These are phyloP conservation scores for Benitochromis conjunctus DNA, from an alignment of 2,113 vertebrate genomes.

Conservation along the genomic window DNA sequence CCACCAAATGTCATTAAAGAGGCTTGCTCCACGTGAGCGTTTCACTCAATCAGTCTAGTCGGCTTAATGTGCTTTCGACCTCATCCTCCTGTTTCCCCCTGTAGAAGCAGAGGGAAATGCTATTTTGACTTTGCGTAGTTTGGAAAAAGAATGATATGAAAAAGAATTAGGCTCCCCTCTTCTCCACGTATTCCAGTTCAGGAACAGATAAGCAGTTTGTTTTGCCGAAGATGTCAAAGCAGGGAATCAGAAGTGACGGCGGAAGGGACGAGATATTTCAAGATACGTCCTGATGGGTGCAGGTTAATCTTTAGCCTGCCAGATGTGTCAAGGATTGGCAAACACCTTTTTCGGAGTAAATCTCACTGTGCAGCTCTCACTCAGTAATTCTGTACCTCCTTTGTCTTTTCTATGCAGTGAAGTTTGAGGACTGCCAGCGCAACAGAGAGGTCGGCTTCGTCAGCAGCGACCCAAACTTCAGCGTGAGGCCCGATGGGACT, in stretches of 20 bases:
- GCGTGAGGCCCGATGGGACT: conserved; percentile 80
- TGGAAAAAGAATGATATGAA: conserved; percentile 30
- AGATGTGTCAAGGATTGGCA: conserved; percentile 56
- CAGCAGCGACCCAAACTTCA: conserved; percentile 86
- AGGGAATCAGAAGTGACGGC: conserved; percentile 47
- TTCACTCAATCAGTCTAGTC: conserved; percentile 2
- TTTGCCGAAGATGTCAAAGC: conserved; percentile 50
- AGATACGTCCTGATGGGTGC: conserved; percentile 45
- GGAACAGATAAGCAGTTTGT: conserved; percentile 58
- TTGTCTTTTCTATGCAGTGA: conserved; percentile 74
- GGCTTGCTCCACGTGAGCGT: not conserved
- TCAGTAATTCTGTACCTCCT: conserved; percentile 6
- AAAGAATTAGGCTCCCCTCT: conserved; percentile 24
- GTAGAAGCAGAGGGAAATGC: conserved; percentile 27
- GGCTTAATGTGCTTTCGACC: conserved; percentile 35
- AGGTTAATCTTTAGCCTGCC: conserved; percentile 53
- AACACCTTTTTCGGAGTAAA: conserved; percentile 32
- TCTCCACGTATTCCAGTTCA: not conserved
- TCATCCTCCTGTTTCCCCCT: conserved; percentile 16
- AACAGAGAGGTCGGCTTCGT: conserved; percentile 78
- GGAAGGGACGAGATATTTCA: conserved; percentile 53
- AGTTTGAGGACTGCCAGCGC: conserved; percentile 84
- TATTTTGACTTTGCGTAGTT: conserved; percentile 45
- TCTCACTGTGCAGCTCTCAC: conserved; percentile 1
- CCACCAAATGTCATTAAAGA: conserved; percentile 37